These are phyloP conservation scores for Stegana nigrithorax DNA, from an alignment of 2,888 invertebrate species.

Conservation along the genomic window DNA sequence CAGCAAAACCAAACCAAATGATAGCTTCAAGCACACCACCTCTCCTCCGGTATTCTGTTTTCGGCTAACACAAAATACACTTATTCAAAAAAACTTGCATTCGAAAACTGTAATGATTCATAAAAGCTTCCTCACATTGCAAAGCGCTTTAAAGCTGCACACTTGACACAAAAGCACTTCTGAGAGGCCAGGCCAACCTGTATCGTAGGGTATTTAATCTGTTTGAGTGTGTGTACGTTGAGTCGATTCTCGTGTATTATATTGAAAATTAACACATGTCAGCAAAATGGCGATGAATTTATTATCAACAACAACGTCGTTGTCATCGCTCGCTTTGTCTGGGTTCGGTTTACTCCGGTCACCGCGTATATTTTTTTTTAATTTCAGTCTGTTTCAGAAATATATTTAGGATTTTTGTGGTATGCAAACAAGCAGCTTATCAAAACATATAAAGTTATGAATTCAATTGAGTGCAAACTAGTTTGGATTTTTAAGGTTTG, in stretches of 20 bases:
- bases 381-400: neutral
- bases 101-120: too few species aligned
- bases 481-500: slow-evolving; percentile 5
- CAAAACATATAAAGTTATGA: neutral
- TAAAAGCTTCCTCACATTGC: too few species aligned
- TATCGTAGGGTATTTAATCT: too few species aligned
- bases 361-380: neutral
- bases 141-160: too few species aligned
- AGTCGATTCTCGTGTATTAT: neutral
- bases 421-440: slow-evolving; percentile 9
- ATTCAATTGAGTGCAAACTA: slow-evolving; percentile 4
- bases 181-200: too few species aligned
- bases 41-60: too few species aligned
- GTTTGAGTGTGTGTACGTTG: too few species aligned
- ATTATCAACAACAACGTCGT: slow-evolving; percentile 2
- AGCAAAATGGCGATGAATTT: slow-evolving; percentile 7
- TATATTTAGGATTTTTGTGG: neutral
- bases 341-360: neutral
- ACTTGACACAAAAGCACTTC: too few species aligned
- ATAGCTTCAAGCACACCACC: too few species aligned
- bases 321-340: neutral
- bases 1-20: too few species aligned
- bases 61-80: too few species aligned
- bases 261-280: slow-evolving; percentile 2
- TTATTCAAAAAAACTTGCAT: too few species aligned